Percentiles rank a stretch among this genome's conserved stretches.
phyloP scores from a whole-genome alignment of 1,140 invertebrate genomes.

The Drosophila insularis region DNA sequence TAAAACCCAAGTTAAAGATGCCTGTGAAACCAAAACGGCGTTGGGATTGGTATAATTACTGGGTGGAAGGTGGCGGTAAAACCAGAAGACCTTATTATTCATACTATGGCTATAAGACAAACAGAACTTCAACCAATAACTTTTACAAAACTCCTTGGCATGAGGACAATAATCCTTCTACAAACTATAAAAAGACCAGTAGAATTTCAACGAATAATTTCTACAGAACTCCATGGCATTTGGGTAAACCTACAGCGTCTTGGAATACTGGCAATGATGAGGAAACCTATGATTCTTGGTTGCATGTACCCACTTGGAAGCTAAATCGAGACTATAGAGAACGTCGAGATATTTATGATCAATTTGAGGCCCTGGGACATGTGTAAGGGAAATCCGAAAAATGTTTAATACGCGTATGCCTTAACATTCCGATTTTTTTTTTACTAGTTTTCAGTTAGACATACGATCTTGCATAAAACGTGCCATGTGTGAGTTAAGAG shows the following conservation, averaged over 20 bases:
- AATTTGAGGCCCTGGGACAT: constrained; percentile 59
- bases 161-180: constrained; percentile 13
- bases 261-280: not conserved
- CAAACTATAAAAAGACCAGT: not conserved
- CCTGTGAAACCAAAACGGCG: constrained; percentile 23
- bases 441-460: constrained; percentile 58
- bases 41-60: constrained; percentile 39
- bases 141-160: constrained; percentile 52
- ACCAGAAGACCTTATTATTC: not conserved
- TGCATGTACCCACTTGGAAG: constrained; percentile 60
- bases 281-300: constrained; percentile 49
- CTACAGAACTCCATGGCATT: constrained; percentile 44
- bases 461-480: constrained; percentile 59
- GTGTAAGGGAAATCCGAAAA: constrained; percentile 32
- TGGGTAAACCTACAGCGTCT: not conserved
- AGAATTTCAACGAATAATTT: constrained; percentile 27
- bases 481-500: constrained; percentile 57
- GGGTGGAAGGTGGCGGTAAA: not conserved
- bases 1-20: not conserved
- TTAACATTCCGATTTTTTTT: not conserved
- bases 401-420: too few species aligned
- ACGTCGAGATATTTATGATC: constrained; percentile 57
- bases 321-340: constrained; percentile 60
- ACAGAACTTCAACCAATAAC: not conserved
- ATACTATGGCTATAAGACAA: not conserved